Evolutionary conservation across 37 sponge, comb jelly and placozoan species (phyloP).

Genomic region (Amphimedon queenslandica): DNA sequence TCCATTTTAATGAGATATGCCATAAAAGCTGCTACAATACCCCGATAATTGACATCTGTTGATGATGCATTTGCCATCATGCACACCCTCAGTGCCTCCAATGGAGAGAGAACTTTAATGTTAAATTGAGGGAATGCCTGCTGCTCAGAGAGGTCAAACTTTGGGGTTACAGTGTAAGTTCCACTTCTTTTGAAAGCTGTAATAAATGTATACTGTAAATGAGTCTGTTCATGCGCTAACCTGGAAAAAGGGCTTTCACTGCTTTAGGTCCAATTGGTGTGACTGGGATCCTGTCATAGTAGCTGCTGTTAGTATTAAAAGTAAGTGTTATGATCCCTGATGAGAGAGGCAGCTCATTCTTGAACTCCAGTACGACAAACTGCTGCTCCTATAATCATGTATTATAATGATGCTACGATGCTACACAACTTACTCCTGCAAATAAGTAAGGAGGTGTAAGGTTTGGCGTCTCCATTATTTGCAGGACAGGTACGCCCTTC

Average conservation of each 20-base stretch:
- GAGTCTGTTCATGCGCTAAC: not conserved
- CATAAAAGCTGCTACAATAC: conserved; percentile 21
- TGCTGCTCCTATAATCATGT: conserved; percentile 21
- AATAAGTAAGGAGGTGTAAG: not conserved
- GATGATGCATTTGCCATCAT: not conserved
- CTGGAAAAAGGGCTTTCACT: conserved; percentile 33
- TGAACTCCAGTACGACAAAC: conserved; percentile 30
- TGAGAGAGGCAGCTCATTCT: conserved; percentile 9
- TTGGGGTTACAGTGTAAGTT: conserved; percentile 8
- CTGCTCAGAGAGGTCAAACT: conserved; percentile 1
- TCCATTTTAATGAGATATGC: conserved; percentile 28
- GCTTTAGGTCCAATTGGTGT: conserved; percentile 22
- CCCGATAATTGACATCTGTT: not conserved
- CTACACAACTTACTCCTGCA: not conserved
- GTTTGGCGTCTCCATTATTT: not conserved
- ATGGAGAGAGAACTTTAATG: conserved; percentile 12
- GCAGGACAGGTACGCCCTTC: too few relatives aligned
- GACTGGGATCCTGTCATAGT: conserved; percentile 11
- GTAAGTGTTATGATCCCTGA: conserved; percentile 5
- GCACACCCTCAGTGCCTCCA: conserved; percentile 29
- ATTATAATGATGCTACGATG: not conserved
- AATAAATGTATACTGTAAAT: not conserved
- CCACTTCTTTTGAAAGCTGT: conserved; percentile 8
- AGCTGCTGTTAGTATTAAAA: not conserved
- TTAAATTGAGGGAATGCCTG: conserved; percentile 28